Evolutionary conservation across 1,140 invertebrate genomes (phyloP).

Genomic region (Hypothenemus hampei): DNA sequence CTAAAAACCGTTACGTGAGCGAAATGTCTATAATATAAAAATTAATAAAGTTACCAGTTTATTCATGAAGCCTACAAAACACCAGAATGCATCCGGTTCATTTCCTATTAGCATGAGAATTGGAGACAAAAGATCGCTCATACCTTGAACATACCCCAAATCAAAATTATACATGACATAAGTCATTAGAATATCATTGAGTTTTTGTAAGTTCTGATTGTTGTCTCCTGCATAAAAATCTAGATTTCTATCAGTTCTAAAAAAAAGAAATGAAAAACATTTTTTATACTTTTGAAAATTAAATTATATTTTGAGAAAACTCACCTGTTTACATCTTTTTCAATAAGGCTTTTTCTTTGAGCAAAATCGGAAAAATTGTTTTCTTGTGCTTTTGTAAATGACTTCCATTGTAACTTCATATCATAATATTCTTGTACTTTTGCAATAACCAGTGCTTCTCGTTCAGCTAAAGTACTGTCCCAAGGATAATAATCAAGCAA

Average conservation of each 20-base stretch:
- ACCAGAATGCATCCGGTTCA: constrained; percentile 98
- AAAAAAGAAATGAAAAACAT: constrained; percentile 4
- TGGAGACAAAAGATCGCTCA: constrained; percentile 95
- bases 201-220: constrained; percentile 78
- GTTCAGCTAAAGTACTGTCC: constrained; percentile 69
- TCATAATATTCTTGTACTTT: constrained; percentile 85
- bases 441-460: constrained; percentile 61
- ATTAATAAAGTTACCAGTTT: constrained; percentile 65
- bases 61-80: constrained; percentile 98
- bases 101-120: constrained; percentile 86
- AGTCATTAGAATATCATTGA: constrained; percentile 95
- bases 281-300: no score
- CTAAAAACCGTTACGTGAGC: no score
- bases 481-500: constrained; percentile 86
- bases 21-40: neutral
- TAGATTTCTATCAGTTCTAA: constrained; percentile 85
- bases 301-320: neutral
- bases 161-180: constrained; percentile 99
- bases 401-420: constrained; percentile 97
- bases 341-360: constrained; percentile 91
- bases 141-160: constrained; percentile 92
- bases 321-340: constrained; percentile 86
- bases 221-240: constrained; percentile 88
- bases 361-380: constrained; percentile 81
- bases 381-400: constrained; percentile 83